Conservation (phyloP, 1,140 invertebrate genomes). For the Euura lappo region DNA sequence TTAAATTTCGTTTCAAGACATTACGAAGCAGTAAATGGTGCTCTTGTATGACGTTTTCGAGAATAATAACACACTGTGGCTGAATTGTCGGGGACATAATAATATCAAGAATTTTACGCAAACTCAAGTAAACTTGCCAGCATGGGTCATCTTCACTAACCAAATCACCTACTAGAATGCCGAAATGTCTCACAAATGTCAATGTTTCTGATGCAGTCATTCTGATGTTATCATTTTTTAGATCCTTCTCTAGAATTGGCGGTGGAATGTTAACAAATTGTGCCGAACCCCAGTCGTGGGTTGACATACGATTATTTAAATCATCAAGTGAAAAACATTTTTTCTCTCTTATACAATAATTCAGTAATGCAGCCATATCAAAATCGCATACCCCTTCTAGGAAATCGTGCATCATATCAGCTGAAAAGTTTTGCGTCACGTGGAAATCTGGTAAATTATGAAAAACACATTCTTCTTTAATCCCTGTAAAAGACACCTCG, state of each 20-base stretch:
- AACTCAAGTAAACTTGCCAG: constrained; percentile 27
- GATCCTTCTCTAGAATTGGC: constrained; percentile 24
- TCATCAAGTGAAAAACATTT: constrained; percentile 32
- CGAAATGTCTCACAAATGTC: constrained; percentile 33
- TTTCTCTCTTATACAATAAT: constrained; percentile 24
- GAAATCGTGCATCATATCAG: constrained; percentile 45
- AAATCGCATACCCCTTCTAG: constrained; percentile 37
- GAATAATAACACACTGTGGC: neutral
- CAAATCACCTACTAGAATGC: constrained; percentile 29
- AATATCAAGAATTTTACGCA: constrained; percentile 22
- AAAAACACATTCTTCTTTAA: constrained; percentile 21
- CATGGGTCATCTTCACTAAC: constrained; percentile 24
- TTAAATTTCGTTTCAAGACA: constrained; percentile 15
- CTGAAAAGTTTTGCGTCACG: constrained; percentile 31
- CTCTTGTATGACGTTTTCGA: constrained; percentile 8
- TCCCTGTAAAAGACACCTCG: constrained; percentile 18
- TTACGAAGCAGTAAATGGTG: no score
- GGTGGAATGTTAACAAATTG: constrained; percentile 26
- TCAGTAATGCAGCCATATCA: constrained; percentile 33
- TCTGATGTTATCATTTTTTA: constrained; percentile 33
- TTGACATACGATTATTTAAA: constrained; percentile 29
- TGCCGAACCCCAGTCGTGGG: constrained; percentile 22
- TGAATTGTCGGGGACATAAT: constrained; percentile 17
- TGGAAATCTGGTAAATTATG: constrained; percentile 27
- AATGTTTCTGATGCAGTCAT: constrained; percentile 38